Base-by-base conservation (phyloP, 2,888 invertebrate species). In the Stenurella melanura region DNA sequence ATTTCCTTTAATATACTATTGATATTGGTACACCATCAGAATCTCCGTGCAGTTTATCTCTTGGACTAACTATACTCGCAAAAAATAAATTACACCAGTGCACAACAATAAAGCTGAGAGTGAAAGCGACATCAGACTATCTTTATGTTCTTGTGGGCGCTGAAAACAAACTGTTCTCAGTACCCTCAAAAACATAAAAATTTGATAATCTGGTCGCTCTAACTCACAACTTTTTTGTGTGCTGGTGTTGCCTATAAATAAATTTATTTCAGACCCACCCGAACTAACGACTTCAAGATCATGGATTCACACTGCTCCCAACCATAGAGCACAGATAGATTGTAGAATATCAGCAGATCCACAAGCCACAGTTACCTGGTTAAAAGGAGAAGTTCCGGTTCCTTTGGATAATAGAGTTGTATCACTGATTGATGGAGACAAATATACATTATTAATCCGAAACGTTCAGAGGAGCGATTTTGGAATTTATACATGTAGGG, bases 401-500 rank as follows among this genome's bases (percentile, higher is more conserved):
- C 88, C 87, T 38, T 88, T 91, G 56, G 90, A 91, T 75, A 86
- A 86, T 15, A 85, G 90, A 78, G 90, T 91, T 21, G 86, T 91
- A 15, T 86, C 87, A 19, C 88, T 90, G 70, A 88, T 90, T 73
- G 90, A 91, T 75, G 89, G 86, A 0, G 91, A 91, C 91, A 84
- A 90, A 57, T 92, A 95, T 84, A 92, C 92, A 82, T 89, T 96
- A 73, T 90, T 95, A 60, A 93, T 96, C 83, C 91, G 93, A 56
- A 92, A 92, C 38, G 94, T 95, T 0, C 91, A 92, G 50, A 91
- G 91, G 70, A 88, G 91, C 0, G 96, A 96, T 88, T 92, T 96
- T 81, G 96, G 96, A 0, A 93, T 93, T 86, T 96, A 96, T 87
- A 93, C 94, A 5, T 96, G 96, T 88, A 90, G 93, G 30, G 96